Conservation (phyloP, 2,888 invertebrate species). For the Leucoma salicis region DNA sequence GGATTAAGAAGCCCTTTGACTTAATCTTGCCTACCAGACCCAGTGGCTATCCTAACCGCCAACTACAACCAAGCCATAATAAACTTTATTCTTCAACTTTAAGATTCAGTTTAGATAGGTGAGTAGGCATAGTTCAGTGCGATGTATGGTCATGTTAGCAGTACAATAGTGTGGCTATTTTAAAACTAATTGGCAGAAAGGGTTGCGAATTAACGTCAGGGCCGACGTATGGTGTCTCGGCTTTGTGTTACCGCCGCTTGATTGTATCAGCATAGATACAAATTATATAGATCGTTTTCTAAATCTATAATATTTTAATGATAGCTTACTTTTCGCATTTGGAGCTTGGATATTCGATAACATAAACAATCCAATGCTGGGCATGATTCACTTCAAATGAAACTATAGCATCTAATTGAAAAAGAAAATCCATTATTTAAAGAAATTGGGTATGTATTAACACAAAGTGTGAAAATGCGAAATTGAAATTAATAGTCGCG, state of each 20-base stretch:
- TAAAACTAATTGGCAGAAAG: conserved; percentile 82
- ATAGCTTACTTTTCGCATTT: too few relatives aligned
- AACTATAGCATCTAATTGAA: too few relatives aligned
- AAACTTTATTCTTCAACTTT: conserved; percentile 34
- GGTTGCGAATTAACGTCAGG: conserved; percentile 81
- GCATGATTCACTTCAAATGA: too few relatives aligned
- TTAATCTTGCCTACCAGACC: conserved; percentile 69
- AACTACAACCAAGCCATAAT: conserved; percentile 23
- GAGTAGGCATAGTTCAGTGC: conserved; percentile 54
- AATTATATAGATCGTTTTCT: conserved; percentile 34
- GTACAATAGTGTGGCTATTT: conserved; percentile 80
- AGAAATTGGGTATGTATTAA: too few relatives aligned
- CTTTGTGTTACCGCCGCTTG: conserved; percentile 60
- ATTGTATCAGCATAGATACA: conserved; percentile 52
- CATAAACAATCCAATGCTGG: too few relatives aligned
- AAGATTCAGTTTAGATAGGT: conserved; percentile 39
- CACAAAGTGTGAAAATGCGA: too few relatives aligned
- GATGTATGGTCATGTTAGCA: conserved; percentile 64
- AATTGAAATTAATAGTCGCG: too few relatives aligned
- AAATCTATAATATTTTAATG: too few relatives aligned
- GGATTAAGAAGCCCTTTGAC: conserved; percentile 83
- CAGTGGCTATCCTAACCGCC: conserved; percentile 54
- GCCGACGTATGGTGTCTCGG: conserved; percentile 60
- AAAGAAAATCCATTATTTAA: too few relatives aligned
- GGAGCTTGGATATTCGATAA: too few relatives aligned